phyloP scores from a whole-genome alignment of 2,888 invertebrate genomes.

The Tillus elongatus region DNA sequence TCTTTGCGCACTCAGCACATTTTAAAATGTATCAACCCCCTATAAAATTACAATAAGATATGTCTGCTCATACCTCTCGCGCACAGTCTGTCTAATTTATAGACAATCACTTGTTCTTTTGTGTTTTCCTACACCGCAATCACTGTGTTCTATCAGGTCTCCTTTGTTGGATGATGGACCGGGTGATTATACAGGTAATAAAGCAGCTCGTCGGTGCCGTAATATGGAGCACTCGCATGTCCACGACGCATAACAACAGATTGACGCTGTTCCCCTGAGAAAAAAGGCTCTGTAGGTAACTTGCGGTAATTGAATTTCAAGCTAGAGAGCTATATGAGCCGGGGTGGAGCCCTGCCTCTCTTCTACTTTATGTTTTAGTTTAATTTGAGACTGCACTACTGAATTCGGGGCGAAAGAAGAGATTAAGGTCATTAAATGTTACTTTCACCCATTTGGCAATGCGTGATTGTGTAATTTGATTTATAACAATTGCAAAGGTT shows the following conservation, averaged over 20 bases:
- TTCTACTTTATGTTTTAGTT: no score
- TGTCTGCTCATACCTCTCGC: conserved; percentile 28
- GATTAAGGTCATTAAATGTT: no score
- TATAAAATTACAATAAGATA: conserved; percentile 44
- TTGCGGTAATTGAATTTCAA: conserved; percentile 15
- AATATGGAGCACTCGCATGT: conserved; percentile 12
- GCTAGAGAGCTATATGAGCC: no score
- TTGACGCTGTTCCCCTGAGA: conserved; percentile 13
- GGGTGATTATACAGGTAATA: conserved; percentile 16
- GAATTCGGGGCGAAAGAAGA: no score
- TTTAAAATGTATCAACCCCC: conserved; percentile 44
- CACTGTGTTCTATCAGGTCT: conserved; percentile 8
- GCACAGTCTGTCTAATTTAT: no score
- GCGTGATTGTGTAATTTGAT: no score
- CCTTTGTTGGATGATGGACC: conserved; percentile 20
- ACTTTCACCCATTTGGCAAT: no score
- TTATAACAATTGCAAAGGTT: no score
- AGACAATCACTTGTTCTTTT: no score
- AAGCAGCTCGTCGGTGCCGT: no score
- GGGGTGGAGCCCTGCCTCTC: no score
- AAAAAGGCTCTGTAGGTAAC: conserved; percentile 15
- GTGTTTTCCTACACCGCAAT: conserved; percentile 20
- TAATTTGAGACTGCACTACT: no score
- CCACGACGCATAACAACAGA: conserved; percentile 13
- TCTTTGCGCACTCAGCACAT: conserved; percentile 44